Conservation (phyloP, 2,888 invertebrate species). For the Danaus chrysippus region DNA sequence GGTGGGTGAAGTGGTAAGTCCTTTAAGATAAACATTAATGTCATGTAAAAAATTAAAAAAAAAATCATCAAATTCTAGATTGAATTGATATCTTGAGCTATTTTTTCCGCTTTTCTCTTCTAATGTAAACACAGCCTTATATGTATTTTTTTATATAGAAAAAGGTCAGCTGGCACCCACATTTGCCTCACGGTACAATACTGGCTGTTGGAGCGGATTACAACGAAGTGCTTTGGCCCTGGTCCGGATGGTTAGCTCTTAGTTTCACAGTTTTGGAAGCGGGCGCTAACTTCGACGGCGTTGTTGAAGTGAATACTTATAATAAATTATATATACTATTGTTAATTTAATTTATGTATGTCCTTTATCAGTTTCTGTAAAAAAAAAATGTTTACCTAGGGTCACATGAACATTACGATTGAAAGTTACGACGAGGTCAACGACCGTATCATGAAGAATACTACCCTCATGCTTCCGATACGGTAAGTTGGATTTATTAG, state of each 20-base stretch:
- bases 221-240: constrained; percentile 94
- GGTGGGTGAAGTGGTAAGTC: constrained; percentile 85
- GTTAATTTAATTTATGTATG: too few relatives aligned
- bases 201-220: constrained; percentile 88
- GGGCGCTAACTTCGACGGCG: constrained; percentile 72
- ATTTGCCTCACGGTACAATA: constrained; percentile 88
- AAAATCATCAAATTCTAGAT: too few relatives aligned
- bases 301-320: constrained; percentile 53
- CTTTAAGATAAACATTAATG: background rate
- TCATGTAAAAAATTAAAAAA: too few relatives aligned
- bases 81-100: too few relatives aligned
- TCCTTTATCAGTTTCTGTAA: too few relatives aligned
- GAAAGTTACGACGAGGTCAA: constrained; percentile 86
- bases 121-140: background rate
- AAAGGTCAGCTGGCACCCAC: constrained; percentile 92
- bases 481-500: constrained; percentile 46
- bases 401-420: constrained; percentile 89
- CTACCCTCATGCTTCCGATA: constrained; percentile 71
- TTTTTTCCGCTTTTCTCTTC: background rate
- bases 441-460: constrained; percentile 60
- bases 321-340: constrained; percentile 2
- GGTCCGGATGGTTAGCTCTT: constrained; percentile 97
- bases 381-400: constrained; percentile 56
- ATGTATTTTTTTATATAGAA: constrained; percentile 44
- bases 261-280: constrained; percentile 73